Conservation (phyloP, 2,888 invertebrate species). For the Agriopis leucophaearia region DNA sequence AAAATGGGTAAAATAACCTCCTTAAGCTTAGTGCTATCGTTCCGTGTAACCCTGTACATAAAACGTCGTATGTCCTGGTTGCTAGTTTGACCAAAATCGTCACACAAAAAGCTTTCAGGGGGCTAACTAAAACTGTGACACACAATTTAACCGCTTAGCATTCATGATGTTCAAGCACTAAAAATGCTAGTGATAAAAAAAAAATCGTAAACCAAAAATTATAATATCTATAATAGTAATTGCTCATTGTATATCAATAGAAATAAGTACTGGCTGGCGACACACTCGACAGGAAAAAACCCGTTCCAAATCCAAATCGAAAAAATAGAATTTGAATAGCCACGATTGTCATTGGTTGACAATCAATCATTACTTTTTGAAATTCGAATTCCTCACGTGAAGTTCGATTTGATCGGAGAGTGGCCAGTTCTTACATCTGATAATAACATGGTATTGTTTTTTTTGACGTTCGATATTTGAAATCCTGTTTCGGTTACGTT, state of each 20-base stretch:
- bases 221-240: slow-evolving; percentile 64
- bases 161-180: not conserved
- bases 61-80: no score
- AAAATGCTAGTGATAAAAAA: not conserved
- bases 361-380: slow-evolving; percentile 84
- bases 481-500: slow-evolving; percentile 52
- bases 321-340: slow-evolving; percentile 79
- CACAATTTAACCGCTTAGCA: not conserved
- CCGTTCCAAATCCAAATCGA: slow-evolving; percentile 81
- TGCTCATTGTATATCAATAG: slow-evolving; percentile 74
- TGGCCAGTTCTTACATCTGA: slow-evolving; percentile 62
- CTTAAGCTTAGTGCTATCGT: no score
- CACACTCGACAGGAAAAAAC: slow-evolving; percentile 76
- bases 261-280: slow-evolving; percentile 65
- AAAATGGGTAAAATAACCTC: no score
- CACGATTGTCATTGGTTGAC: slow-evolving; percentile 84
- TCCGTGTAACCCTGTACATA: no score
- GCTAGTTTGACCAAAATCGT: no score
- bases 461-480: slow-evolving; percentile 49
- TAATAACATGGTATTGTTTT: slow-evolving; percentile 54
- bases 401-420: slow-evolving; percentile 74
- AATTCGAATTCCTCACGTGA: slow-evolving; percentile 75
- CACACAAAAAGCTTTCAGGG: no score
- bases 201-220: slow-evolving; percentile 55
- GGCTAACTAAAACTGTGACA: not conserved